Percentiles rank a stretch among this genome's conserved stretches.
phyloP scores from a whole-genome alignment of 2,113 vertebrate species.

The Parus major region DNA sequence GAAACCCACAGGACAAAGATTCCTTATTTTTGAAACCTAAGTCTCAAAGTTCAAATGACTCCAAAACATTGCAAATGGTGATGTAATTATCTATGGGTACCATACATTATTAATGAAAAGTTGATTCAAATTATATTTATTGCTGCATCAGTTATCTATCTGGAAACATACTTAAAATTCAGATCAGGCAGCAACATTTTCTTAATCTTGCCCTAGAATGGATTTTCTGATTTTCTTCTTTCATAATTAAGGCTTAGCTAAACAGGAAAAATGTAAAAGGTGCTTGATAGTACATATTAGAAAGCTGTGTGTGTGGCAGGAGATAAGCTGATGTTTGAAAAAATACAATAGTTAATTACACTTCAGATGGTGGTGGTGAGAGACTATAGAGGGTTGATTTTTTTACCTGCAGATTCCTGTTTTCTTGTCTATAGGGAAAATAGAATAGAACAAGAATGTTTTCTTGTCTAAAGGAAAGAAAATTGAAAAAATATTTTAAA shows the following conservation, averaged over 20 bases:
- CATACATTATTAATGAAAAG: background rate
- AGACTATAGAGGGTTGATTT: background rate
- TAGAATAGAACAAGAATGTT: background rate
- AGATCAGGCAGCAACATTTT: background rate
- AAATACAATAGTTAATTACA: background rate
- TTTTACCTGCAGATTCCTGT: background rate
- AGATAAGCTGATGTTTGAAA: background rate
- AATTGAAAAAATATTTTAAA: background rate
- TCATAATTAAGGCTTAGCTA: background rate
- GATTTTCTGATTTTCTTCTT: background rate
- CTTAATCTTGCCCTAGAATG: background rate
- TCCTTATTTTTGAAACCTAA: background rate
- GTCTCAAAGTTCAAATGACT: background rate
- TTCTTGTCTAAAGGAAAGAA: background rate
- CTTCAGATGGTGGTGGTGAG: background rate
- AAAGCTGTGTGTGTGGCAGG: background rate
- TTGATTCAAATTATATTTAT: background rate
- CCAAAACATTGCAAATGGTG: background rate
- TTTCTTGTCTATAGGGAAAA: background rate
- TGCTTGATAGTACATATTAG: background rate
- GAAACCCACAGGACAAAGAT: background rate
- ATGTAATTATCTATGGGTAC: background rate
- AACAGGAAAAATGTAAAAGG: background rate
- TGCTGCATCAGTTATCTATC: background rate
- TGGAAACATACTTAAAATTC: background rate